Evolutionary conservation across 2,888 invertebrate species (phyloP).

Genomic region (Clostera curtula): DNA sequence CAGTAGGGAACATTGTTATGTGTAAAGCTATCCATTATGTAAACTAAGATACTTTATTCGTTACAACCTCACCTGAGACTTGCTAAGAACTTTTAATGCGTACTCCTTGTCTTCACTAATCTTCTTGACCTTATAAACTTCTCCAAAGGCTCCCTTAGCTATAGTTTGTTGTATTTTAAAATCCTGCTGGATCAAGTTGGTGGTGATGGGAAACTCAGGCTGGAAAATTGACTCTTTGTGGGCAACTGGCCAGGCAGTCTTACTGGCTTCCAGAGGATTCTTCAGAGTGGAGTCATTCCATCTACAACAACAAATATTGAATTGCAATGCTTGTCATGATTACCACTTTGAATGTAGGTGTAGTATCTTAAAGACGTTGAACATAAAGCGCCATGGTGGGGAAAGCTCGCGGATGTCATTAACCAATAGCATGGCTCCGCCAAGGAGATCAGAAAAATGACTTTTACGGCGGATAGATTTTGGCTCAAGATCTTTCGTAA

Average conservation of each 20-base stretch:
- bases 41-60: not conserved
- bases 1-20: no score
- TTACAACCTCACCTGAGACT: constrained; percentile 77
- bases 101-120: constrained; percentile 78
- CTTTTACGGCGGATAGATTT: no score
- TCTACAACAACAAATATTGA: constrained; percentile 52
- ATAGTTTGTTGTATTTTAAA: constrained; percentile 82
- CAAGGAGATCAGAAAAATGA: no score
- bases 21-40: no score
- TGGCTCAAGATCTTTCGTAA: no score
- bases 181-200: constrained; percentile 72
- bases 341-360: no score
- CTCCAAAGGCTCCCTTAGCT: constrained; percentile 93
- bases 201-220: constrained; percentile 88
- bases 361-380: no score
- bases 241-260: constrained; percentile 89
- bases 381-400: no score
- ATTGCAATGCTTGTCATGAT: no score
- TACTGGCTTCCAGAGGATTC: constrained; percentile 73
- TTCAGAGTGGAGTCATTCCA: constrained; percentile 80
- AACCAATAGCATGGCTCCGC: no score
- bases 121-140: constrained; percentile 87
- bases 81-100: constrained; percentile 90
- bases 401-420: no score
- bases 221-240: constrained; percentile 89